Evolutionary conservation across 2,113 vertebrate species (phyloP).

Genomic region (Bujurquina vittata): DNA sequence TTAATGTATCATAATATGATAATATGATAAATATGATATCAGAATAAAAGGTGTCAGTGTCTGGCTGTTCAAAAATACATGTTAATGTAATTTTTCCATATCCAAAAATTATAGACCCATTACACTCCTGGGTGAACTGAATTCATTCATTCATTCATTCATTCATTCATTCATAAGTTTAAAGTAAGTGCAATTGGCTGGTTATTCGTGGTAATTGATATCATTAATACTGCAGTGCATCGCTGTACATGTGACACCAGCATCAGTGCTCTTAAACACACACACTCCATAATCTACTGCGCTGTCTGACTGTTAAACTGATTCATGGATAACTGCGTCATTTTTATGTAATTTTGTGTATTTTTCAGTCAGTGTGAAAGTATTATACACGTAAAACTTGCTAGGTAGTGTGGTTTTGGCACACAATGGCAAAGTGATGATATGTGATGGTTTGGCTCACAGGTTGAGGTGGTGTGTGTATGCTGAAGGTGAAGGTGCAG

Average conservation of each 20-base stretch:
- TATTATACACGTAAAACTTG: neutral
- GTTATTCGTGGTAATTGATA: neutral
- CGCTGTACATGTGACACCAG: no score
- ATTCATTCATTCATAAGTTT: neutral
- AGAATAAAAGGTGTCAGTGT: neutral
- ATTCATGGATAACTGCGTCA: neutral
- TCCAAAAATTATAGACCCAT: neutral
- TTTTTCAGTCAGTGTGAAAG: neutral
- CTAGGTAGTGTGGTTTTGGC: neutral
- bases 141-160: neutral
- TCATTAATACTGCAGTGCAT: no score
- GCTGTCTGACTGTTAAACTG: neutral
- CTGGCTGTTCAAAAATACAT: neutral
- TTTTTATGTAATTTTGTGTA: neutral
- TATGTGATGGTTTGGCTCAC: no score
- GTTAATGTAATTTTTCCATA: neutral
- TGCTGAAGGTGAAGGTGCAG: no score
- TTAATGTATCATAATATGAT: neutral
- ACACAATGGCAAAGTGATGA: no score
- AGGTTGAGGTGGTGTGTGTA: no score
- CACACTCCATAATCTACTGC: neutral
- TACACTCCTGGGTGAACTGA: neutral
- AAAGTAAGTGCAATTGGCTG: neutral
- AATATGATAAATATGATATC: neutral
- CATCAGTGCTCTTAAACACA: no score